phyloP scores from a whole-genome alignment of 2,113 vertebrate species.

The Excalfactoria chinensis region DNA sequence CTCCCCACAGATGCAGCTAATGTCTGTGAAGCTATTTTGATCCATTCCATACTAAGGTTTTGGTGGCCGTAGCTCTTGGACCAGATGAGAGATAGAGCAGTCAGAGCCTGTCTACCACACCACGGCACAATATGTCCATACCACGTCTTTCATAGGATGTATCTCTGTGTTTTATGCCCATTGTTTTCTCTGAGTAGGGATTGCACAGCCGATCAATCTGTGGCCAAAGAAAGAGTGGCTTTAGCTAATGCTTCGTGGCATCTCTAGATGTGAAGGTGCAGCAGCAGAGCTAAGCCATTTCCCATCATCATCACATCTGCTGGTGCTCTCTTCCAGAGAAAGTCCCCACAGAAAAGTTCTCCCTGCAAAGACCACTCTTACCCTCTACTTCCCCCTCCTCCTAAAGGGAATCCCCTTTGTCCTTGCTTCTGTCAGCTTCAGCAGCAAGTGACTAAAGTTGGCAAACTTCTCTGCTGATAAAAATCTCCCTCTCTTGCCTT shows the following conservation, averaged over 20 bases:
- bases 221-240: background rate
- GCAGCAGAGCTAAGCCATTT: background rate
- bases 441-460: background rate
- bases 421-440: background rate
- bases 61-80: background rate
- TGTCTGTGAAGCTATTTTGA: background rate
- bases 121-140: fast-evolving
- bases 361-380: background rate
- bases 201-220: background rate
- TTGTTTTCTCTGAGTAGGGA: background rate
- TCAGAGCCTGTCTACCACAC: too few relatives aligned
- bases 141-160: background rate
- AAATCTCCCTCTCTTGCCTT: background rate
- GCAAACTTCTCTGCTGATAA: background rate
- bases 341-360: background rate
- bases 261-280: background rate
- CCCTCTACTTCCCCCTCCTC: background rate
- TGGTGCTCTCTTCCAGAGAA: background rate
- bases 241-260: background rate
- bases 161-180: background rate
- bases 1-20: background rate
- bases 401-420: background rate
- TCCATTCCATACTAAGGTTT: background rate
- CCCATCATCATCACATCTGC: background rate
- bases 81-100: fast-evolving